Base-by-base conservation (phyloP, 2,888 invertebrate genomes). In the Tenthredo amoena region DNA sequence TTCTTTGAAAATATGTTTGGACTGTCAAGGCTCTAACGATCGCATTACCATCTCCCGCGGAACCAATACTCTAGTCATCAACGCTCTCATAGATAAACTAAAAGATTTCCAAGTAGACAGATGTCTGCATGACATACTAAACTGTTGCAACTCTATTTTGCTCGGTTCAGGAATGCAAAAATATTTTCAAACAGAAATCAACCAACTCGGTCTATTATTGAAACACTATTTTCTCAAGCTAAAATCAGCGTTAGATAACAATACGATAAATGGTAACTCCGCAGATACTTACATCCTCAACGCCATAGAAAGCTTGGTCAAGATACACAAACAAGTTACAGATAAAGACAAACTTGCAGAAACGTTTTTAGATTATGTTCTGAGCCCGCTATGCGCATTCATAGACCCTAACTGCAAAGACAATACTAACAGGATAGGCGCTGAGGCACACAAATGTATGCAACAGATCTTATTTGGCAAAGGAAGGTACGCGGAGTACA, bases 401-500 rank as follows among this genome's bases (percentile, higher is more conserved):
- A 86, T 89, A 65, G 87, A 88, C 85, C 79, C 86, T 18, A 89
- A 84, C 2, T 74, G 55, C 21, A 47, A 55, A 81, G 62, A 50
- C 77, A 58, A 74, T 85, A 43, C 85, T 18, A 90, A 90, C 47
- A 89, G 86, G 87, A 76, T 92, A 37, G 87, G 88, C 40, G 86
- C 88, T 21, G 89, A 88, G 74, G 87, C 87, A 21, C 85, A 91
- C 65, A 92, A 91, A 85, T 92, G 90, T 34, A 86, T 91, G 26
- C 90, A 91, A 68, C 90, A 89, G 34, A 47, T 92, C 68, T 86
- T 92, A n/a, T 89, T 92, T 76, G 85, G 84, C n/a, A 89, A 87
- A 86, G 87, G 65, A 26, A 86, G 87, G 85, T 84, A 86, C 68
- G 21, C 62, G 1, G 87, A 87, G 34, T 87, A 82, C 58, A 87